Evolutionary conservation across 1,140 invertebrate genomes (phyloP).

Genomic region (Hypsibius dujardini): DNA sequence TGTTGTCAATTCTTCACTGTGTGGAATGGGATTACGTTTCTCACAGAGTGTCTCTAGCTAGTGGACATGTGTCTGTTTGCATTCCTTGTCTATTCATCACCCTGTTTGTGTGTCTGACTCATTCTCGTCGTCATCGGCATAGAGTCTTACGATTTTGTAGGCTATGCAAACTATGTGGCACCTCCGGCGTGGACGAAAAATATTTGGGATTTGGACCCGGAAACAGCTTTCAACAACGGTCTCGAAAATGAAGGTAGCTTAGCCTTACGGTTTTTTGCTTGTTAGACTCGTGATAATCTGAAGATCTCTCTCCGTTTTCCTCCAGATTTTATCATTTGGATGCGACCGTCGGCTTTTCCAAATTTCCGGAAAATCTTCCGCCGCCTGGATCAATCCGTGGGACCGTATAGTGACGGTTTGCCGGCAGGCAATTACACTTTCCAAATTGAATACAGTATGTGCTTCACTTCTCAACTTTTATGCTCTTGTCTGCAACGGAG

Average conservation of each 20-base stretch:
- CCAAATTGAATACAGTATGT: constrained; percentile 9
- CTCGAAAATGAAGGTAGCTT: constrained; percentile 5
- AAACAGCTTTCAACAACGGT: constrained; percentile 6
- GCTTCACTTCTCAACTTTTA: too few relatives aligned
- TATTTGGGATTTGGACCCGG: constrained; percentile 9
- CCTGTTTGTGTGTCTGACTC: too few relatives aligned
- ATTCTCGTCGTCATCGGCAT: too few relatives aligned
- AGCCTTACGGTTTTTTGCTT: background rate
- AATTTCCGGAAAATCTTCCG: constrained; percentile 12
- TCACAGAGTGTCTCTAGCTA: background rate
- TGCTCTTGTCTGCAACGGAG: too few relatives aligned
- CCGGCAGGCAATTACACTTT: constrained; percentile 9
- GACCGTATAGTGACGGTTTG: background rate
- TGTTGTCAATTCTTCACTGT: background rate
- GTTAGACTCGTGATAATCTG: background rate
- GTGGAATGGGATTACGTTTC: background rate
- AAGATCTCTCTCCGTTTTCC: background rate
- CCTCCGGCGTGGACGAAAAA: constrained; percentile 12
- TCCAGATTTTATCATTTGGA: constrained; percentile 15
- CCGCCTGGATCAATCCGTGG: background rate
- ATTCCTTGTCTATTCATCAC: background rate
- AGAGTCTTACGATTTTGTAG: background rate
- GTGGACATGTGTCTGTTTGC: background rate
- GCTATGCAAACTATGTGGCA: background rate
- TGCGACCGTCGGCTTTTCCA: constrained; percentile 2